Evolutionary conservation across 2,113 vertebrate genomes (phyloP).

Genomic region (Peucedramus taeniatus): DNA sequence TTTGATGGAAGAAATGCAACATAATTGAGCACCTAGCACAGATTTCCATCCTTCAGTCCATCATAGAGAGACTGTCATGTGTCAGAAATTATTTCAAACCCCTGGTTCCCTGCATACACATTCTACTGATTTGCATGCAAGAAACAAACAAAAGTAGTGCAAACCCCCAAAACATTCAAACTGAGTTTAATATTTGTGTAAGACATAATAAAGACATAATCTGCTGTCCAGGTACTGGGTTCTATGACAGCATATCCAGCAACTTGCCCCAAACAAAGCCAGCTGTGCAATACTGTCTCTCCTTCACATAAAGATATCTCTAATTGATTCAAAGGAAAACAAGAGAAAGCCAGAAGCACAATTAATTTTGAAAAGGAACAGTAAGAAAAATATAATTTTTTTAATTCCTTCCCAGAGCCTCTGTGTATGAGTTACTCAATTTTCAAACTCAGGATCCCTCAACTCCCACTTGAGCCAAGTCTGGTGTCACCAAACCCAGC

Average conservation of each 20-base stretch:
- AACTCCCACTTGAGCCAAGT: background rate
- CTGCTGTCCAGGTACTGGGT: background rate
- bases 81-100: background rate
- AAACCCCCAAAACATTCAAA: background rate
- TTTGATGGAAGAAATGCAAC: background rate
- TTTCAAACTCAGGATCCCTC: background rate
- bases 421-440: background rate
- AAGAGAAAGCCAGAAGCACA: background rate
- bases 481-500: background rate
- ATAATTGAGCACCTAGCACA: background rate
- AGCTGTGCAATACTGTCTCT: background rate
- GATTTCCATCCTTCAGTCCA: background rate
- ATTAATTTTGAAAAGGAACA: background rate
- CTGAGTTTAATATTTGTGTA: background rate
- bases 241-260: background rate
- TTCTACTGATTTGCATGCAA: background rate
- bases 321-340: background rate
- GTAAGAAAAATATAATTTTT: background rate
- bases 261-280: background rate
- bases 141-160: background rate
- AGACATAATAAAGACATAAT: background rate
- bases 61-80: background rate
- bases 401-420: background rate
- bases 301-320: background rate
- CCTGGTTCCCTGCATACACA: background rate